Conservation (phyloP, 1,140 invertebrate species). For the Eufriesea mexicana region DNA sequence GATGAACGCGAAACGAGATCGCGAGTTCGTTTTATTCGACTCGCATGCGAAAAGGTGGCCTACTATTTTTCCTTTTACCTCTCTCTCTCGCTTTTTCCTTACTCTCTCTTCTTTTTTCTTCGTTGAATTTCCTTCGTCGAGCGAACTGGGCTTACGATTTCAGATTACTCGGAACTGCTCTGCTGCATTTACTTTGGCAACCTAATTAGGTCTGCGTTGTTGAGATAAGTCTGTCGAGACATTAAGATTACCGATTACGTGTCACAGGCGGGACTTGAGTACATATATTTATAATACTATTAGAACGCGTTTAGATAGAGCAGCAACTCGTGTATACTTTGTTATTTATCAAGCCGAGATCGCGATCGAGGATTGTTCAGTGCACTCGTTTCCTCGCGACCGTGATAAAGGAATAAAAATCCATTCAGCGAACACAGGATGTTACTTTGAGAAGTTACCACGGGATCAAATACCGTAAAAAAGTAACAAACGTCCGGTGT, state of each 20-base stretch:
- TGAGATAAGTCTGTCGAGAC: conserved; percentile 1
- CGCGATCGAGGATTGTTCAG: not conserved
- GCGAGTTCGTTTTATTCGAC: not conserved
- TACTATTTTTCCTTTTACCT: not conserved
- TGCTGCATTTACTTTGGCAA: conserved; percentile 17
- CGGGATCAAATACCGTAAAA: too few species aligned
- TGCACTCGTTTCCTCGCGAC: not conserved
- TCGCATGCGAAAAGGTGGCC: conserved; percentile 2
- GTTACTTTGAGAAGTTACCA: too few species aligned
- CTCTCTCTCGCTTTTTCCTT: too few species aligned
- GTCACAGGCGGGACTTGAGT: not conserved
- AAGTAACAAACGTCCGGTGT: too few species aligned
- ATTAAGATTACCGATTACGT: conserved; percentile 24
- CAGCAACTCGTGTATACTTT: not conserved
- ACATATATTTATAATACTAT: not conserved
- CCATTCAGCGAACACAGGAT: too few species aligned
- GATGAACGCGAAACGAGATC: not conserved
- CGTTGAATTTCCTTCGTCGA: not conserved
- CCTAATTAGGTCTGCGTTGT: not conserved
- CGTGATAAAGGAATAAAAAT: not conserved
- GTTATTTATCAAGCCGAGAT: not conserved
- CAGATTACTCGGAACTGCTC: conserved; percentile 13
- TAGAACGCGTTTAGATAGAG: not conserved
- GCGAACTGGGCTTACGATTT: not conserved
- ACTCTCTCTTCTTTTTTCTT: not conserved